phyloP scores from a whole-genome alignment of 2,888 invertebrate species.

The Catocala fraxini region DNA sequence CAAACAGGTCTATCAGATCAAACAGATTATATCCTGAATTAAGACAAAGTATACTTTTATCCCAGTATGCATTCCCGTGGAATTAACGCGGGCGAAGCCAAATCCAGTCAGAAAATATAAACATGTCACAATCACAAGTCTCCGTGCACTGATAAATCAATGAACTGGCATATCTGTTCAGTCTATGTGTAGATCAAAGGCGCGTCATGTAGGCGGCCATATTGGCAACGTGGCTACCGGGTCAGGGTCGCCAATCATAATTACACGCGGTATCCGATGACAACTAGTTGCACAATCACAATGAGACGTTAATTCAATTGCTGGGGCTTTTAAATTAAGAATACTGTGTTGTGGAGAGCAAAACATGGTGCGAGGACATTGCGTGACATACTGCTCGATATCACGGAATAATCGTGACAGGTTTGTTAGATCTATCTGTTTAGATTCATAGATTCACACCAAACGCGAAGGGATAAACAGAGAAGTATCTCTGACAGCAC shows the following conservation, averaged over 20 bases:
- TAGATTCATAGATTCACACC: too few species aligned
- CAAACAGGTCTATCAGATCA: too few species aligned
- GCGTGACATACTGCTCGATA: too few species aligned
- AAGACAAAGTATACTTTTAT: too few species aligned
- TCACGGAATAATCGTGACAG: too few species aligned
- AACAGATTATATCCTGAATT: too few species aligned
- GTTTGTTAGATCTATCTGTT: too few species aligned
- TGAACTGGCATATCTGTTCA: constrained; percentile 44
- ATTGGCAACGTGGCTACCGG: constrained; percentile 60
- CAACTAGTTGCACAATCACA: constrained; percentile 56
- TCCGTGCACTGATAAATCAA: constrained; percentile 27
- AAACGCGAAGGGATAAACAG: too few species aligned
- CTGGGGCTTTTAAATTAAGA: constrained; percentile 15
- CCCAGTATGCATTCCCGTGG: too few species aligned
- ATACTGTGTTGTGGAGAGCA: background rate
- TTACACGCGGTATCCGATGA: constrained; percentile 60
- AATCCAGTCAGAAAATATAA: background rate
- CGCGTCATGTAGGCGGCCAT: constrained; percentile 57
- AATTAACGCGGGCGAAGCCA: too few species aligned
- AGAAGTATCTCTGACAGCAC: too few species aligned
- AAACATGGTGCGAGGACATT: background rate
- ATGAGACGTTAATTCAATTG: constrained; percentile 45
- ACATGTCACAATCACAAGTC: background rate
- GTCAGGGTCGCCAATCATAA: constrained; percentile 63
- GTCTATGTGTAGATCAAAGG: constrained; percentile 42